Conservation (phyloP, 2,113 vertebrate genomes). For the Dasyprocta punctata region DNA sequence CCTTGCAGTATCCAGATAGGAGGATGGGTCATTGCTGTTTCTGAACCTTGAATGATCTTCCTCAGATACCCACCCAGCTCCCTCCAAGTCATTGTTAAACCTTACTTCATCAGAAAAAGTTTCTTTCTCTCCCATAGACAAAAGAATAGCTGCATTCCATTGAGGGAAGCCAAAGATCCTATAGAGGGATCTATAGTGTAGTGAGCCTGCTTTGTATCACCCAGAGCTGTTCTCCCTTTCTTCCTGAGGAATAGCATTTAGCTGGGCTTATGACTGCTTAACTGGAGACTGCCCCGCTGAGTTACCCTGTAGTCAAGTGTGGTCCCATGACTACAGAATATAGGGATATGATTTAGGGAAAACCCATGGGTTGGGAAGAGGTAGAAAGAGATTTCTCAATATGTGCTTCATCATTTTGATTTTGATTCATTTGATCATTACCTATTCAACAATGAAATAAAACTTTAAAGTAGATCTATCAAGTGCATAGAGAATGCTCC, state of each 20-base stretch:
- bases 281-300: background rate
- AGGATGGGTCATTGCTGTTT: background rate
- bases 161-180: background rate
- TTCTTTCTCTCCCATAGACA: background rate
- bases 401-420: background rate
- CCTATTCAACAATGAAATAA: slow-evolving; percentile 39
- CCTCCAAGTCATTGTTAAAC: background rate
- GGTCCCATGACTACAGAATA: background rate
- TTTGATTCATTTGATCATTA: slow-evolving; percentile 32
- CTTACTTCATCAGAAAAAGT: background rate
- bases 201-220: background rate
- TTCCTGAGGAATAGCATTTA: background rate
- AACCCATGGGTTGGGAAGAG: background rate
- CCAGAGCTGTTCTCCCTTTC: background rate
- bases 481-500: background rate
- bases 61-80: background rate
- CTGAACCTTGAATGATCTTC: background rate
- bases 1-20: background rate
- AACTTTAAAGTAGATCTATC: background rate
- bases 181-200: background rate
- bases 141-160: background rate
- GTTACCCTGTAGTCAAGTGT: background rate
- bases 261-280: no score
- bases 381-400: background rate
- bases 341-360: background rate